Evolutionary conservation across 2,888 invertebrate species (phyloP).

Genomic region (Oxyscelio sp.): DNA sequence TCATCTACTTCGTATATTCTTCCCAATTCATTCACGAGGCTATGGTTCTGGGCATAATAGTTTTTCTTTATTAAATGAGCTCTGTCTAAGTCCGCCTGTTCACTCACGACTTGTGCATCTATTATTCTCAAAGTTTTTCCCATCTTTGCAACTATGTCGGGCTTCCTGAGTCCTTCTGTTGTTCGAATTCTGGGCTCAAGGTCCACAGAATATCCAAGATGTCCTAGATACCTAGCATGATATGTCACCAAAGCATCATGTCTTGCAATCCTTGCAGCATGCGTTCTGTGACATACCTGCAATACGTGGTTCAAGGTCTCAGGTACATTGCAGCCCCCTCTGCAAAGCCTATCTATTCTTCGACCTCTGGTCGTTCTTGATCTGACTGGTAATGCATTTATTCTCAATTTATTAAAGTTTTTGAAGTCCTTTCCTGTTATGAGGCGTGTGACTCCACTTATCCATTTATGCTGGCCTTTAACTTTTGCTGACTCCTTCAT

Average conservation of each 20-base stretch:
- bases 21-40: too few species aligned
- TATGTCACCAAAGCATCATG: slow-evolving; percentile 79
- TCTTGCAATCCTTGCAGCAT: slow-evolving; percentile 82
- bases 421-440: neutral
- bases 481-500: neutral
- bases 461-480: neutral
- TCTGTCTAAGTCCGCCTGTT: too few species aligned
- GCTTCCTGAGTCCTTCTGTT: neutral
- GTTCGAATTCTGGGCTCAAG: too few species aligned
- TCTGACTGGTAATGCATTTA: neutral
- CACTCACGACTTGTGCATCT: slow-evolving; percentile 83
- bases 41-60: too few species aligned
- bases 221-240: too few species aligned
- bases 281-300: slow-evolving; percentile 82
- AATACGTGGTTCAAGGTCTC: slow-evolving; percentile 83
- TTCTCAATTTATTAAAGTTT: neutral
- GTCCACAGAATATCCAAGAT: too few species aligned
- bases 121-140: slow-evolving; percentile 81
- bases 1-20: too few species aligned
- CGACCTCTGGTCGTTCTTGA: neutral
- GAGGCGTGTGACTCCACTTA: neutral
- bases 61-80: too few species aligned
- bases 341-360: too few species aligned
- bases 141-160: neutral
- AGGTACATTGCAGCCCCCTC: slow-evolving; percentile 75